Evolutionary conservation across 2,797 vertebrate genomes (phyloP), one percentile per base, ranked within the genome.

Genomic region (Parotocinclus haroldoi): DNA sequence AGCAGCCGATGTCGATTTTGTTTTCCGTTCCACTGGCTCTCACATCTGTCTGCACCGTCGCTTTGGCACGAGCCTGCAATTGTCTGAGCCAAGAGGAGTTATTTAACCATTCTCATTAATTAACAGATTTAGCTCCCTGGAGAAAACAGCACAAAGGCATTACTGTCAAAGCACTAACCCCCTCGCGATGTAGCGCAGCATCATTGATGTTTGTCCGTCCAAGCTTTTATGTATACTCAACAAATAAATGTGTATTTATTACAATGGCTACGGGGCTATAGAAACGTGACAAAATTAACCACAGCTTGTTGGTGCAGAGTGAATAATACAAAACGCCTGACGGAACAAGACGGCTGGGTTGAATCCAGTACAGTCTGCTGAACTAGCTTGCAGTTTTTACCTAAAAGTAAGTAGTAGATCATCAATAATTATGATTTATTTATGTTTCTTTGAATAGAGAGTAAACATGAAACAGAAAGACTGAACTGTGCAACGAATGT

Each of bases 371-470:
- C 27, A 27, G 27, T 27, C 27, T 27, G 27, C 27, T 27, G 5
- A 2, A 27, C 27, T 2, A 27, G 27, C 27, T 5, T 27, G 27
- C 2, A 27, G 27, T 27, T 27, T 52, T 48, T 13, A 51, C 56
- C 46, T 51, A 69, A 66, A 49, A 55, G 71, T 76, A 83, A 83
- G 81, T 73, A 76, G 69, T 10, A 67, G 60, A 55, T 57, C 62
- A 86, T 87, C 78, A 56, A 85, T 85, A 79, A 58, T 48, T 13
- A 58, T 7, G 18, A 75, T 73, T 80, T 73, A 62, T 78, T 62
- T 27, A 63, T 80, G 85, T 84, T n/a, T 82, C 83, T 66, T 82
- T 83, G 78, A 67, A 71, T 58, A 74, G 71, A 74, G 78, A 81
- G 81, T 78, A 78, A 56, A 44, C 11, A 81, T 72, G 80, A 78